phyloP scores from a whole-genome alignment of 1,140 invertebrate species.

The Asbolus verrucosus region DNA sequence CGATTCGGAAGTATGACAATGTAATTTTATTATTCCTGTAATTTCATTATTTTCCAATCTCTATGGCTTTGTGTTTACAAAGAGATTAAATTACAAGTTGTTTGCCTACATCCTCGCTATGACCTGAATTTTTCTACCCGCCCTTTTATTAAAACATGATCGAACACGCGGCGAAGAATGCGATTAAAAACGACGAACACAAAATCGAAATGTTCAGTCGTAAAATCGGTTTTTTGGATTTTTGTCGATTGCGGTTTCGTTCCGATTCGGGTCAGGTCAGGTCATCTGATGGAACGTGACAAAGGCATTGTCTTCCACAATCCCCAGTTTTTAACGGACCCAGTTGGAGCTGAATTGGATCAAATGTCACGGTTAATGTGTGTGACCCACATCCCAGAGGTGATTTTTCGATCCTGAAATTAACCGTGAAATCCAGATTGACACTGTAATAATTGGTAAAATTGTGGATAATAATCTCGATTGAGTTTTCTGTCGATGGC shows the following conservation, averaged over 20 bases:
- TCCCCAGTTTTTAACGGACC: slow-evolving; percentile 7
- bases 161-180: not conserved
- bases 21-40: slow-evolving; percentile 8
- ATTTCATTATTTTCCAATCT: slow-evolving; percentile 41
- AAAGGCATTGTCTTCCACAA: slow-evolving; percentile 12
- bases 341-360: slow-evolving; percentile 12
- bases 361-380: slow-evolving; percentile 37
- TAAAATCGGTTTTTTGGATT: slow-evolving; percentile 3
- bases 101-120: slow-evolving; percentile 23
- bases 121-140: slow-evolving; percentile 27
- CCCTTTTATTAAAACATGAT: slow-evolving; percentile 18
- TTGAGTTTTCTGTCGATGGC: not conserved
- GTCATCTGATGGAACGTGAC: slow-evolving; percentile 15
- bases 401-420: slow-evolving; percentile 6
- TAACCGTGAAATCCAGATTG: slow-evolving; percentile 14
- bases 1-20: too few species aligned
- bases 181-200: slow-evolving; percentile 5
- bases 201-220: slow-evolving; percentile 20
- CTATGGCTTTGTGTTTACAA: slow-evolving; percentile 31
- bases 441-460: slow-evolving; percentile 15
- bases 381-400: slow-evolving; percentile 24
- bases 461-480: slow-evolving; percentile 13
- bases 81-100: slow-evolving; percentile 41
- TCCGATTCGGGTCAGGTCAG: slow-evolving; percentile 30
- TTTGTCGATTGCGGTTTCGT: not conserved